phyloP scores from a whole-genome alignment of 2,113 vertebrate genomes.

The Prolemur simus region DNA sequence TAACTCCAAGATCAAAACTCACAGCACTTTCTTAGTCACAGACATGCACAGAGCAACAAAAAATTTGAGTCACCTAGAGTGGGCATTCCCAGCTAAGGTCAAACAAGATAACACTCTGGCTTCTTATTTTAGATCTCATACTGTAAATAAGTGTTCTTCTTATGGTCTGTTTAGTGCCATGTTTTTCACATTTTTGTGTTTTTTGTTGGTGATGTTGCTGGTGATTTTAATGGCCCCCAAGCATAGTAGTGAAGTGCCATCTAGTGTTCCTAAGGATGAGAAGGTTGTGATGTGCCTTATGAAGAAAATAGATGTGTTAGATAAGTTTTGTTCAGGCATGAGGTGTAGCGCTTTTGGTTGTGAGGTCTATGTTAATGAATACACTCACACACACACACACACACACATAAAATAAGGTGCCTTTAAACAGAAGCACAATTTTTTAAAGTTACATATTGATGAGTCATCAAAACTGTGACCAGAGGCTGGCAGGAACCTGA shows the following conservation, averaged over 20 bases:
- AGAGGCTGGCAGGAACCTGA: not conserved
- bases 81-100: not conserved
- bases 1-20: not conserved
- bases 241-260: not conserved
- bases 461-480: not conserved
- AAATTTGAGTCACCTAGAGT: not conserved
- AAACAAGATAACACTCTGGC: not conserved
- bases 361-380: not conserved
- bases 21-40: not conserved
- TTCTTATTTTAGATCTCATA: not conserved
- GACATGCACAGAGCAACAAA: not conserved
- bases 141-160: not conserved
- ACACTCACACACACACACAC: too few species aligned
- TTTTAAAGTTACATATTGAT: not conserved
- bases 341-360: not conserved
- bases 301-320: not conserved
- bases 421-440: not conserved
- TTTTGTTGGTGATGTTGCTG: not conserved
- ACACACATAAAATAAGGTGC: not conserved
- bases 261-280: not conserved
- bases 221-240: not conserved
- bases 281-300: not conserved
- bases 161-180: not conserved
- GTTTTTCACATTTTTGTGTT: not conserved
- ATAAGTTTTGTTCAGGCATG: not conserved